Evolutionary conservation across 2,797 vertebrate species (phyloP), one percentile per base, ranked within the genome.

Genomic region (Capromys pilorides): DNA sequence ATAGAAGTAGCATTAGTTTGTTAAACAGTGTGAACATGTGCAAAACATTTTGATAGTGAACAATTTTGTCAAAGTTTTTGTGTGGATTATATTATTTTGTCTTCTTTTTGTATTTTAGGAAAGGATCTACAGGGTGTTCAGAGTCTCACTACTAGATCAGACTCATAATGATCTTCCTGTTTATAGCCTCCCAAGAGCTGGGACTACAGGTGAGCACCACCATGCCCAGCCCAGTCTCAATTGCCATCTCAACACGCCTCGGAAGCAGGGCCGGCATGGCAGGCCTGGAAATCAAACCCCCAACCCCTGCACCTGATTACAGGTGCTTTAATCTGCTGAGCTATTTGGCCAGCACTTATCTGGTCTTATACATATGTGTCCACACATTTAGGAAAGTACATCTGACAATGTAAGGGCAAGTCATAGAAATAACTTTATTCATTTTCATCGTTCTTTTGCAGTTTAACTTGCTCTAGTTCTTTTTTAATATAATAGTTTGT

Each of bases 1-100:
- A 51, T 57, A 49, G 86, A 97, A 31, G 57, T 28, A 0, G 4
- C 6, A 0, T 91, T 95, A 97, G 80, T 92, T 93, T 94, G 91
- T 62, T 78, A 78, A 96, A 67, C 81, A 83, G 82, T 87, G 64
- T 24, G 49, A 69, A n/a, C 6, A 79, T 62, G 24, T 78, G 10
- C 28, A 62, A 9, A 31, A 24, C 36, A 80, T 86, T 86, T 86
- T 80, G 33, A 13, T 84, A 91, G 64, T 91, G 88, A 22, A 90
- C 4, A 97, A 54, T 45, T 95, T 73, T 77, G 54, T 6, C 0
- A 62, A 86, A 62, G 6, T 51, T 81, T 89, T 87, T 57, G 45
- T n/a, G n/a, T 77, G 33, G 13, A 13, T 67, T 21, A 61, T 41
- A 28, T 86, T 75, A 57, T 39, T 75, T 59, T 61, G 7, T 41